These are phyloP conservation scores for Diglossa brunneiventris DNA, from an alignment of 2,113 vertebrate genomes.

Conservation along the genomic window DNA sequence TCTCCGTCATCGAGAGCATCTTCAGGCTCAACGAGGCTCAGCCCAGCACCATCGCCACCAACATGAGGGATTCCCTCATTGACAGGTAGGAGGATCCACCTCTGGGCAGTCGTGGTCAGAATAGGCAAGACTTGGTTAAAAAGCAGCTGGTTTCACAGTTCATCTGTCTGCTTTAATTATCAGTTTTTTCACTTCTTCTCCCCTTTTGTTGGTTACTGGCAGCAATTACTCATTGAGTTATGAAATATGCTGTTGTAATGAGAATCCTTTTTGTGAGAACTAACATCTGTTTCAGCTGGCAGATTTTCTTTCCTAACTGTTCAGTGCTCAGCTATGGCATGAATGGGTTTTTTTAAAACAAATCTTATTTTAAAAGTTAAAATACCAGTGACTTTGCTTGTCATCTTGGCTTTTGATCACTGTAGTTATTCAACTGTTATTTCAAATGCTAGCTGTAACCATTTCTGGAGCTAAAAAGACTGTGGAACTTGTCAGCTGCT, in stretches of 20 bases:
- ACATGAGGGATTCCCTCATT: conserved; percentile 94
- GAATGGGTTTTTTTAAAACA: background rate
- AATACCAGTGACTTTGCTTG: background rate
- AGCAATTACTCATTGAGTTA: background rate
- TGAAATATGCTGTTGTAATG: background rate
- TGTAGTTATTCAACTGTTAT: background rate
- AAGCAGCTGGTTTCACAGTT: background rate
- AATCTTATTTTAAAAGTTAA: background rate
- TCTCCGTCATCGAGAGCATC: conserved; percentile 96
- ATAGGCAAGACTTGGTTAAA: background rate
- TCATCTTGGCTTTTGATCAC: background rate
- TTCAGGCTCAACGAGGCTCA: conserved; percentile 89
- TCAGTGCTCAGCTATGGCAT: background rate
- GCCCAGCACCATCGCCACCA: conserved; percentile 92
- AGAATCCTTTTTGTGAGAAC: background rate
- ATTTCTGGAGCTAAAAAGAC: background rate
- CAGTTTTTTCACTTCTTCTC: background rate
- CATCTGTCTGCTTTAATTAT: background rate
- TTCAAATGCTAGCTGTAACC: background rate
- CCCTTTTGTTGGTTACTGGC: background rate
- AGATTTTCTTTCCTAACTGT: background rate
- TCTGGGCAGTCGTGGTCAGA: background rate
- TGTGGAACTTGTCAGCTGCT: background rate
- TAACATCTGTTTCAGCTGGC: background rate
- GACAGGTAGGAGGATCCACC: conserved; percentile 83